Base-by-base conservation (phyloP, 2,113 vertebrate genomes). In the Picathartes gymnocephalus region DNA sequence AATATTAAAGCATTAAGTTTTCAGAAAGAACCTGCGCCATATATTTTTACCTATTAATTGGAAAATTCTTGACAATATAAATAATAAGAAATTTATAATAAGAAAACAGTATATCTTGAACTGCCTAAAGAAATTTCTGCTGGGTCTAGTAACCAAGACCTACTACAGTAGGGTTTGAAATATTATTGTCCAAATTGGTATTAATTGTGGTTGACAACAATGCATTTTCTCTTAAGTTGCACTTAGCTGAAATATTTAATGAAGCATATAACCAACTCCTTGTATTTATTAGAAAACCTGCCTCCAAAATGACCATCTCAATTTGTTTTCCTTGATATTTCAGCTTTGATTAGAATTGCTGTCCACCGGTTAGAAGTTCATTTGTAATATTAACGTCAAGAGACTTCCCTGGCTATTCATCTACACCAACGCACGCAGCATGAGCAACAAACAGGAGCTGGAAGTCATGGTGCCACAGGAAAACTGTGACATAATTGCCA, bases 201-300 rank as follows among this genome's bases (percentile, higher is more conserved):
- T 95, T 95, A 56, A 71, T 94, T 79, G 39, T 44, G 27, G 20
- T 58, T 96, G 71, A 85, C 56, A 83, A 83, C n/a, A 60, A 35
- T 86, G 24, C 22, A 64, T 92, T 73, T 88, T 62, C 50, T 94
- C 79, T 82, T 61, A 88, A 42, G 44, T 91, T 87, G 82, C 76
- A 78, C 40, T 91, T 70, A 86, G 47, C 62, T 85, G 44, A 90
- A 89, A 64, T 90, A 94, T 93, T 72, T 92, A 92, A 77, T 64
- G 45, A 77, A 77, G 31, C 60, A 88, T 76, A 57, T 44, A 86
- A 79, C 27, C 18, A 72, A 23, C 13, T 81, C 51, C 87, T 80
- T 85, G 73, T 64, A 86, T 88, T 78, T 85, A 72, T 91, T 84
- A 92, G 70, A 71, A 90, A 91, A 64, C 17, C 27, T 95, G 56